These are phyloP conservation scores for Drosophila stalkeri DNA, from an alignment of 2,888 invertebrate genomes.

Conservation along the genomic window DNA sequence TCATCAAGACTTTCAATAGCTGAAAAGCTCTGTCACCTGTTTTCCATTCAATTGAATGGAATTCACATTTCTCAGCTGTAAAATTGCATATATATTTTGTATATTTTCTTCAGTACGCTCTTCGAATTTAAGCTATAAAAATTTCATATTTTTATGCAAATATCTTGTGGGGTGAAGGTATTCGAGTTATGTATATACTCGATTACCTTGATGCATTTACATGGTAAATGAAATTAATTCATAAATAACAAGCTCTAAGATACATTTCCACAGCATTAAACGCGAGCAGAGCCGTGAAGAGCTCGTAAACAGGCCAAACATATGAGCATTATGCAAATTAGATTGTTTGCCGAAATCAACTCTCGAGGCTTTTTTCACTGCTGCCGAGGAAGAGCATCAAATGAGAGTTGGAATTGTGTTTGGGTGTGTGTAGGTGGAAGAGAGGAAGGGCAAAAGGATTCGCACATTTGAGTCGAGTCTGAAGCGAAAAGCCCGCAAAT, in stretches of 20 bases:
- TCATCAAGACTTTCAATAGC: neutral
- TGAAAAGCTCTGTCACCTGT: neutral
- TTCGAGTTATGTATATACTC: constrained; percentile 42
- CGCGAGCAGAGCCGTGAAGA: constrained; percentile 27
- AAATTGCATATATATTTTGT: neutral
- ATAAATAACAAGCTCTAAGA: constrained; percentile 72
- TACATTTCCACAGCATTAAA: constrained; percentile 60
- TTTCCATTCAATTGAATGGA: neutral
- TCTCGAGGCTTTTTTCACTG: constrained; percentile 67
- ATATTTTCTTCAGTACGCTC: neutral
- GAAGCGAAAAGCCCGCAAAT: constrained; percentile 74
- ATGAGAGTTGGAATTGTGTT: constrained; percentile 21
- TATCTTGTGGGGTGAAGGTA: constrained; percentile 1
- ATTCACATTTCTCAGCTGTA: neutral
- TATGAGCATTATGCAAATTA: constrained; percentile 83
- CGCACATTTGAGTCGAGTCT: constrained; percentile 56
- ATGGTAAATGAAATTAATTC: constrained; percentile 73
- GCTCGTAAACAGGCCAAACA: constrained; percentile 53
- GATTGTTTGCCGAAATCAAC: constrained; percentile 72
- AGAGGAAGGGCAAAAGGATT: constrained; percentile 62
- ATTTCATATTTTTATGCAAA: constrained; percentile 66
- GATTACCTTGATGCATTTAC: constrained; percentile 74
- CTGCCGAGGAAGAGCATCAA: constrained; percentile 33
- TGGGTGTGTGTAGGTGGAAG: neutral
- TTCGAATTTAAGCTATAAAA: constrained; percentile 22